Base-by-base conservation (phyloP, 2,888 invertebrate genomes). In the Myopa tessellatipennis region DNA sequence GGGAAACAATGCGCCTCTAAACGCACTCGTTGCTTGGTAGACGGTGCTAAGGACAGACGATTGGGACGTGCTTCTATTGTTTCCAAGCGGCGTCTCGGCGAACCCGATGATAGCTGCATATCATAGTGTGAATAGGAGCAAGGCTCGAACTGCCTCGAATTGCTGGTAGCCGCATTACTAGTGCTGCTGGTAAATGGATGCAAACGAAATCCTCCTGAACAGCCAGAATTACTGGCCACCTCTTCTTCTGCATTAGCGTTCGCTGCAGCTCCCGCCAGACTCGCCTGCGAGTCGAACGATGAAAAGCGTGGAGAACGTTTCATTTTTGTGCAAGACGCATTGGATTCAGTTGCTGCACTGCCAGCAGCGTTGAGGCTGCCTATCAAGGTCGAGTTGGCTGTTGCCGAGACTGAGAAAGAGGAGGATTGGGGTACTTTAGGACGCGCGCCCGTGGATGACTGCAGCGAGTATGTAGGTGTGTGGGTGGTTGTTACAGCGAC, bases 381-480 rank as follows among this genome's bases (percentile, higher is more conserved):
- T 80, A 85, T 85, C 63, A 86, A 79, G 12, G 87, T 82, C 4
- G 83, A 81, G 76, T 80, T 81, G 45, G 79, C 79, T 6, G 81
- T 81, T 3, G 79, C 80, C 34, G 65, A 65, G 5, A 34, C 65
- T 34, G 84, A 82, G 80, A 85, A 81, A 79, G 90, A 85, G 55
- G 85, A 85, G 4, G 88, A 88, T 82, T 89, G 89, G 77, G 89
- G 89, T 80, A 95, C 93, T 90, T 95, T 96, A 6, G 95, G 95
- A 82, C 95, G 91, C 40, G 95, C 95, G 61, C 95, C 95, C 78
- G 94, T 93, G 84, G 89, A 89, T 7, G 85, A 85, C 74, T 88
- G 87, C 78, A 85, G 74, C 36, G 86, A 78, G 77, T 79, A 16
- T 71, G 76, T 50, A 18, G 72, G 10, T 8, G 55, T 61, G 61